Evolutionary conservation across 2,113 vertebrate genomes (phyloP), one percentile per base, ranked within the genome.

Genomic region (Rhinoderma darwinii): DNA sequence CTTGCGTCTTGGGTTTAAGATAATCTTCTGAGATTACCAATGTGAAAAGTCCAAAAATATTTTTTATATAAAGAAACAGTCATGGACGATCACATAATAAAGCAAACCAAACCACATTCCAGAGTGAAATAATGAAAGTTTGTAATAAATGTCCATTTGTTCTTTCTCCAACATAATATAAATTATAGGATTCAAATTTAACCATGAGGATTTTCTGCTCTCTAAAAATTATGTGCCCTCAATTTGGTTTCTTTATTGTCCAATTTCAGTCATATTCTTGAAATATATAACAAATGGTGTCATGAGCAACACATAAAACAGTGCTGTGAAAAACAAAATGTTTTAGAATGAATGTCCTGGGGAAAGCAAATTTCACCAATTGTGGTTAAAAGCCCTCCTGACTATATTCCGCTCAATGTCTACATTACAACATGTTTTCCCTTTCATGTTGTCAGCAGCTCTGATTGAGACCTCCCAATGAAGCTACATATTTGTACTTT

Each of bases 391-490:
- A 44, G 51, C 73, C 56, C 83, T 85, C 83, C 44, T 77, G 83
- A 85, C 73, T 85, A 41, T 85, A 85, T 77, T 85, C 50, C 41
- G 27, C 56, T 66, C 56, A 35, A 76, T 17, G 54, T 77, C 73
- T 78, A 78, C n/a, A 85, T 77, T 61, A 50, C 70, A 30, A 27
- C 41, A 78, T 66, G 41, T 47, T 77, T 77, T 77, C 39, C 83
- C 54, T 47, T 66, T 85, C 56, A 66, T 66, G 54, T 73, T 77
- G 73, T 76, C 84, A 85, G 37, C 50, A 43, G 70, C 84, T 77
- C 73, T 85, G 84, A 85, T 66, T 85, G 84, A 85, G 84, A 85
- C 84, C 73, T 85, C 73, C 73, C 84, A 85, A 77, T 85, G 84
- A 77, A 85, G 74, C 84, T 77, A 77, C 84, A 85, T 85, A 85